A percentile compares a stretch with the other conserved stretches of the same genome.
Evolutionary conservation across 2,888 invertebrate species (phyloP).

Genomic region (Stenolophus ochropezus): DNA sequence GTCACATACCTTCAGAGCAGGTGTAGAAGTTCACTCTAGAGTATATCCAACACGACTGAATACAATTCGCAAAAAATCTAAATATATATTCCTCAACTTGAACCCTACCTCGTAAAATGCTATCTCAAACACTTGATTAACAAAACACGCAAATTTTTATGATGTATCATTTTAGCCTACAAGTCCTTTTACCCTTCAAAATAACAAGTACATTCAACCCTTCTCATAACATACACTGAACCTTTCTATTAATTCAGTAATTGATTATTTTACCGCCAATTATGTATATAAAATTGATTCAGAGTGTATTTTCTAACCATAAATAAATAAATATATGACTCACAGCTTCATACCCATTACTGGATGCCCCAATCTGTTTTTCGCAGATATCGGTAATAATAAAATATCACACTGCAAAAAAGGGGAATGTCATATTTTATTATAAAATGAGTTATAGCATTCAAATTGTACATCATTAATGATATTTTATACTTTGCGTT

Average conservation of each 20-base stretch:
- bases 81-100: not conserved
- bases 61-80: not conserved
- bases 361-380: too few relatives aligned
- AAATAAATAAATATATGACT: too few relatives aligned
- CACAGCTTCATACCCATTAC: too few relatives aligned
- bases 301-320: too few relatives aligned
- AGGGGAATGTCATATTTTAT: too few relatives aligned
- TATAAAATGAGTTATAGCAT: too few relatives aligned
- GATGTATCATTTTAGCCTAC: not conserved
- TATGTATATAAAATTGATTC: too few relatives aligned
- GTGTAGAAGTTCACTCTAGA: not conserved
- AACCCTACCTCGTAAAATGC: not conserved
- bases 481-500: too few relatives aligned
- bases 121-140: not conserved
- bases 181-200: not conserved
- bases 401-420: too few relatives aligned
- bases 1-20: too few relatives aligned
- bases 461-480: too few relatives aligned
- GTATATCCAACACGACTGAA: not conserved
- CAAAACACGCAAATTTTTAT: not conserved
- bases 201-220: not conserved
- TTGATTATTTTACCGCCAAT: not conserved
- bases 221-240: not conserved
- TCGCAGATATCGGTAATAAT: too few relatives aligned
- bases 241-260: not conserved